These are phyloP conservation scores for Halesus radiatus DNA, from an alignment of 1,140 invertebrate species.

Conservation along the genomic window DNA sequence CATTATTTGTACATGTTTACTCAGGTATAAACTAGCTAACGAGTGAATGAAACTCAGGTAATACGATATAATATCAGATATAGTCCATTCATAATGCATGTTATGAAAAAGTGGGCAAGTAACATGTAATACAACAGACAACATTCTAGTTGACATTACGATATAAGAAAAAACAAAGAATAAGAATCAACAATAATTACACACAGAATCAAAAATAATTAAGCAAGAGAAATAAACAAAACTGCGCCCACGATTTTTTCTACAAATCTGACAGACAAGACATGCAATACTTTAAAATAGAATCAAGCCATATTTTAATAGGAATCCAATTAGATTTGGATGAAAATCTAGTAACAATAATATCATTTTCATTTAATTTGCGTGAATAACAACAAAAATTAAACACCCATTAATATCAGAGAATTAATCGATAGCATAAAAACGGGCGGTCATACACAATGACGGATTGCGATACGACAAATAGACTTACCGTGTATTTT, in stretches of 20 bases:
- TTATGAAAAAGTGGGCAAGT: background rate
- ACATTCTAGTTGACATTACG: background rate
- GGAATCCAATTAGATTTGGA: background rate
- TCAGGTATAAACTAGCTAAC: no score
- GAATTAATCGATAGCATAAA: slow-evolving; percentile 37
- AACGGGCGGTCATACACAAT: slow-evolving; percentile 27
- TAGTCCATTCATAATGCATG: background rate
- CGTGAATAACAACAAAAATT: slow-evolving; percentile 19
- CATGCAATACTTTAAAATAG: no score
- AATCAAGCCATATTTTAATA: background rate
- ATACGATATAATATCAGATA: no score
- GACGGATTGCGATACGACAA: background rate
- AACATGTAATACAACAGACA: background rate
- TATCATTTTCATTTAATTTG: background rate
- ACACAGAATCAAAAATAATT: background rate
- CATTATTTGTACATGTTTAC: no score
- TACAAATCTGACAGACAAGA: no score
- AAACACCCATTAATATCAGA: slow-evolving; percentile 27
- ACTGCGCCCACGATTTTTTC: slow-evolving; percentile 23
- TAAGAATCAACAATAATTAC: background rate
- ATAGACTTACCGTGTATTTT: slow-evolving; percentile 3
- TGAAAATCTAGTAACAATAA: background rate
- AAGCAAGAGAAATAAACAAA: slow-evolving; percentile 14
- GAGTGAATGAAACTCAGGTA: no score
- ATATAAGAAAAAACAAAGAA: background rate